A percentile compares a stretch with the other conserved stretches of the same genome.
Evolutionary conservation across 2,113 vertebrate genomes (phyloP).

Genomic region (Caranx ignobilis): DNA sequence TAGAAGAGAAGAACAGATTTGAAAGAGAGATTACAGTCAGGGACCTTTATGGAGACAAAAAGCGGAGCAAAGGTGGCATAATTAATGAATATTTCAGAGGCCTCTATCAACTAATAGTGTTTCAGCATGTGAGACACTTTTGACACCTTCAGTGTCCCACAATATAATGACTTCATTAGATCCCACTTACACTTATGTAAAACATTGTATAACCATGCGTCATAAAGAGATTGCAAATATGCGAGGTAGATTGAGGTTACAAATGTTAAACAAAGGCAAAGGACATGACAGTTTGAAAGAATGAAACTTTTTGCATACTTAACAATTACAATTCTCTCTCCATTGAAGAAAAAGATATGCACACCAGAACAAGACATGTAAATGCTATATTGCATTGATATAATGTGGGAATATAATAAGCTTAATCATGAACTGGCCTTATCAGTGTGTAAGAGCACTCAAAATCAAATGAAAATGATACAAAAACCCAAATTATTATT

Average conservation of each 20-base stretch:
- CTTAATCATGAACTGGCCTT: too few relatives aligned
- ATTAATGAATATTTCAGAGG: slow-evolving; percentile 61
- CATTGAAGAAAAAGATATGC: too few relatives aligned
- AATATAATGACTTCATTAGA: slow-evolving; percentile 25
- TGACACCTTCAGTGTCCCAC: slow-evolving; percentile 13
- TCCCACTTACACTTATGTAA: slow-evolving; percentile 12
- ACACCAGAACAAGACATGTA: too few relatives aligned
- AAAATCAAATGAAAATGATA: not conserved
- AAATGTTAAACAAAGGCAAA: slow-evolving; percentile 8
- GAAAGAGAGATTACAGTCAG: slow-evolving; percentile 69
- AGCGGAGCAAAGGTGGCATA: slow-evolving; percentile 73
- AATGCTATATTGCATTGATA: not conserved
- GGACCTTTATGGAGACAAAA: slow-evolving; percentile 86
- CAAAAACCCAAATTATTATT: not conserved
- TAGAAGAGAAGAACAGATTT: slow-evolving; percentile 68
- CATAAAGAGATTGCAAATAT: not conserved
- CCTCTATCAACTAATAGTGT: slow-evolving; percentile 47
- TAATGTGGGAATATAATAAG: too few relatives aligned
- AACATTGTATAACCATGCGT: not conserved
- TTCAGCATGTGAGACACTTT: slow-evolving; percentile 42
- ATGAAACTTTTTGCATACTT: not conserved
- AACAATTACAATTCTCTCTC: not conserved
- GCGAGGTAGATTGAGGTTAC: not conserved
- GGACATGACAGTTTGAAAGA: not conserved
- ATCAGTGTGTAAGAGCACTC: not conserved